phyloP scores from a whole-genome alignment of 2,888 invertebrate genomes.

The Eristalis tenax region DNA sequence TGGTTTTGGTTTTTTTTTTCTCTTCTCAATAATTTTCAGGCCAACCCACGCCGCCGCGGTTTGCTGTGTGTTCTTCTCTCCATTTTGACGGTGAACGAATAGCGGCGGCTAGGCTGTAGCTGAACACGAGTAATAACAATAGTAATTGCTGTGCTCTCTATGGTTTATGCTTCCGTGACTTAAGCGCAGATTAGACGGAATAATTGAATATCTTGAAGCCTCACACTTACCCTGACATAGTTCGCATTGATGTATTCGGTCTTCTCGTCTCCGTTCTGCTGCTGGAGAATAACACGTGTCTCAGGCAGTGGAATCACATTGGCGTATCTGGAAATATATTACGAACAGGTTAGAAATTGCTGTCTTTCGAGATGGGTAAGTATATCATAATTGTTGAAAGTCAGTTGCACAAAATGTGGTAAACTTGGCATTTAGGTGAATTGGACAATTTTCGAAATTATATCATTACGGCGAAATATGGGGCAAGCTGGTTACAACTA shows the following conservation, averaged over 20 bases:
- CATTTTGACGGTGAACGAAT: slow-evolving; percentile 1
- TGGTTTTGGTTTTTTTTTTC: not conserved
- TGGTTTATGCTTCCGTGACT: slow-evolving; percentile 70
- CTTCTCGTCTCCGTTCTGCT: slow-evolving; percentile 88
- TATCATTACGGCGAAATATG: not conserved
- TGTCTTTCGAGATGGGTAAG: not conserved
- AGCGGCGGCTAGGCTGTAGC: not conserved
- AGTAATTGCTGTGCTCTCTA: slow-evolving; percentile 51
- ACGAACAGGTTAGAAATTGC: not conserved
- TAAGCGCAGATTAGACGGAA: slow-evolving; percentile 62
- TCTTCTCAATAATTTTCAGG: not conserved
- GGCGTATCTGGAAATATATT: slow-evolving; percentile 84
- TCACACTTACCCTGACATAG: slow-evolving; percentile 89
- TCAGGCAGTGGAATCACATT: slow-evolving; percentile 97
- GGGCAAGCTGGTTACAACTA: not conserved
- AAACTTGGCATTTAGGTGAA: not conserved
- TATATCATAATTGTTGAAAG: not conserved
- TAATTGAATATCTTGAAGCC: slow-evolving; percentile 61
- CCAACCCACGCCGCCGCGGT: slow-evolving; percentile 31
- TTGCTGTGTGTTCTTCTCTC: slow-evolving; percentile 11
- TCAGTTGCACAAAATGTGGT: not conserved
- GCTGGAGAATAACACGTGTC: slow-evolving; percentile 90
- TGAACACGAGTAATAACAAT: slow-evolving; percentile 26
- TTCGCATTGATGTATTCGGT: slow-evolving; percentile 97
- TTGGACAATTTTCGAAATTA: not conserved